Conservation (phyloP, 2,888 invertebrate species). For the Lepidocyrtinus sp. region DNA sequence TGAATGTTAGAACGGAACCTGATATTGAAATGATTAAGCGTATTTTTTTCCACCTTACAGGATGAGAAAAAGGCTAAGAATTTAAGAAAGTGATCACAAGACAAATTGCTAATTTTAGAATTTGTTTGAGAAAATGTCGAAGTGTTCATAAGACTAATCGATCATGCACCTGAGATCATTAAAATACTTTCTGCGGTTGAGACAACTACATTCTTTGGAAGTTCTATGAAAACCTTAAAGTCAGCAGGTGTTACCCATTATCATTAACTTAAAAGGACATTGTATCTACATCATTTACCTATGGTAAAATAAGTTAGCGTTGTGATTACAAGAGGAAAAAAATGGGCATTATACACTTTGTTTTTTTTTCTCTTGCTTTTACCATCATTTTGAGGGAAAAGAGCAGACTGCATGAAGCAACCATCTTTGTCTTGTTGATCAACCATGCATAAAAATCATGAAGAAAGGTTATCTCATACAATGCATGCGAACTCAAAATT, state of each 20-base stretch:
- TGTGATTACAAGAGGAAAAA: neutral
- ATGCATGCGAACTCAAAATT: neutral
- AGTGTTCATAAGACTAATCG: no score
- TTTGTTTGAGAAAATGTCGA: no score
- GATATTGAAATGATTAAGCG: no score
- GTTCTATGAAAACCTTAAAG: slow-evolving; percentile 17
- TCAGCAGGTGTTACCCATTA: slow-evolving; percentile 53
- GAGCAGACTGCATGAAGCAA: slow-evolving; percentile 38
- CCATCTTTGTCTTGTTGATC: slow-evolving; percentile 50
- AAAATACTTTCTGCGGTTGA: no score
- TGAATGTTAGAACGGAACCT: no score
- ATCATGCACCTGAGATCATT: no score
- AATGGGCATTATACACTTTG: neutral
- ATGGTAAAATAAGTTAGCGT: neutral
- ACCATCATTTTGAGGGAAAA: slow-evolving; percentile 14
- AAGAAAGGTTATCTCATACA: slow-evolving; percentile 52
- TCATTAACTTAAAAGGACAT: neutral
- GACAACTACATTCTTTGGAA: no score
- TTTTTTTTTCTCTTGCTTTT: neutral
- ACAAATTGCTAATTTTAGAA: no score
- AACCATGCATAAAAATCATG: slow-evolving; percentile 55
- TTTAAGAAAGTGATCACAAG: no score
- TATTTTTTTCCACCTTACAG: no score
- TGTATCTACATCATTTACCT: no score
- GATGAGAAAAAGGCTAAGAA: no score